Evolutionary conservation across 2,113 vertebrate species (phyloP), one percentile per base, ranked within the genome.

Genomic region (Xiphias gladius): DNA sequence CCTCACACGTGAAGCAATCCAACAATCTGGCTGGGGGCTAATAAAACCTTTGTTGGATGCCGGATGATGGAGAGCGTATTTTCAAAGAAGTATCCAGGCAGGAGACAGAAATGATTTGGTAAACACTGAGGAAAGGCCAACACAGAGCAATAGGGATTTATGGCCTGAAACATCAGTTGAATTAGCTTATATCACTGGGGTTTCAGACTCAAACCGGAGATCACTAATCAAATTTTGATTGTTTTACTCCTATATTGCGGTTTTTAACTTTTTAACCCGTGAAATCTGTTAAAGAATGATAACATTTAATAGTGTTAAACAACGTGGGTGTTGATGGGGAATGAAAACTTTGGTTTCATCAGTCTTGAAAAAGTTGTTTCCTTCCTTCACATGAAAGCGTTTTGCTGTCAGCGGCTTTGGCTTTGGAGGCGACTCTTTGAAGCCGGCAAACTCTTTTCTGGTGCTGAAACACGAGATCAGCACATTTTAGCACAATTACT

Each of bases 1-100:
- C 48, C 67, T 83, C 76, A 65, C 28, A 69, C 14, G 11, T 75
- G 84, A 82, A 76, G 71, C 74, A 86, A 78, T 22, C 64, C 26
- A 7, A 6, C 73, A 0, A 8, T 43, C 1, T 50, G 81, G 22
- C 63, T 71, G 57, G n/a, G 16, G 41, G 70, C 10, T 46, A 78
- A 58, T 12, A 1, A 14, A 73, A 67, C 30, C 32, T 76, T 76
- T 69, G 61, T 62, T 73, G 41, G 41, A 26, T 35, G 57, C 0
- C 19, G 19, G 74, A 26, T 19, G 52, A 11, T n/a, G 52, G 41
- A 83, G 58, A 5, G 22, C 64, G 67, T 35, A 55, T 69, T 70
- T 77, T 70, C 82, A 69, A 84, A 70, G 68, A 74, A 41, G 48
- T 0, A 32, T 30, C 6, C 48, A 41, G 68, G 16, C 28, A 2